A percentile compares a stretch with the other conserved stretches of the same genome.
Evolutionary conservation across 2,113 vertebrate genomes (phyloP).

Genomic region (Pseudorectes ferrugineus): DNA sequence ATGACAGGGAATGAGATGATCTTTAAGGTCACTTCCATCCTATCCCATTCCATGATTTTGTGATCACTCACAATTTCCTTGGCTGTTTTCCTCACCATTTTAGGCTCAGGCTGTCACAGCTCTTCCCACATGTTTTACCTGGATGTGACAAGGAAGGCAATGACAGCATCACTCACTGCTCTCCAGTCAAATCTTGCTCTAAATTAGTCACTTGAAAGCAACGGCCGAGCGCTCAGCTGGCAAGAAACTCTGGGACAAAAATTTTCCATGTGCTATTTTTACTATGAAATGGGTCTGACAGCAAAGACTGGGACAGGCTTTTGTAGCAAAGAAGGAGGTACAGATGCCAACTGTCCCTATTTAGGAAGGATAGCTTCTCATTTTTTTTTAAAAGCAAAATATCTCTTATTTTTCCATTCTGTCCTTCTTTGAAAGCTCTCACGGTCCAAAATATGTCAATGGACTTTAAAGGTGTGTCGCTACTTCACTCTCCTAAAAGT

Average conservation of each 20-base stretch:
- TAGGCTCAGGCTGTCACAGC: not conserved
- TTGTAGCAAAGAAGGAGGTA: constrained; percentile 5
- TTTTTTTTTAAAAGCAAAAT: not conserved
- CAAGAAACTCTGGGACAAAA: constrained; percentile 60
- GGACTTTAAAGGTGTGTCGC: constrained; percentile 49
- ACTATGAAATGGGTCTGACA: constrained; percentile 25
- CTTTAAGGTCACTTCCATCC: not conserved
- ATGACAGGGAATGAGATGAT: not conserved
- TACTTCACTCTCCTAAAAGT: not conserved
- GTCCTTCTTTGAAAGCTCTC: constrained; percentile 45
- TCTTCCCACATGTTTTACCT: not conserved
- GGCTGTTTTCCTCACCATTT: accelerated
- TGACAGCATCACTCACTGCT: not conserved
- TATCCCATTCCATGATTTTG: not conserved
- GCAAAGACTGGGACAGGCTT: constrained; percentile 39
- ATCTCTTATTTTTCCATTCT: constrained; percentile 41
- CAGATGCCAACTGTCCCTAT: constrained; percentile 32
- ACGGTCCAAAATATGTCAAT: constrained; percentile 43
- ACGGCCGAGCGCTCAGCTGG: constrained; percentile 16
- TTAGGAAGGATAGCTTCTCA: constrained; percentile 19
- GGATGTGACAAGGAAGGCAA: not conserved
- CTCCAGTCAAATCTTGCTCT: not conserved
- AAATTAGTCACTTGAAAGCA: constrained; percentile 28
- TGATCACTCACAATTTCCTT: not conserved
- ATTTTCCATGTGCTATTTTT: constrained; percentile 65